These are phyloP conservation scores for Drosophila gaucha DNA, from an alignment of 2,888 invertebrate genomes.

Conservation along the genomic window DNA sequence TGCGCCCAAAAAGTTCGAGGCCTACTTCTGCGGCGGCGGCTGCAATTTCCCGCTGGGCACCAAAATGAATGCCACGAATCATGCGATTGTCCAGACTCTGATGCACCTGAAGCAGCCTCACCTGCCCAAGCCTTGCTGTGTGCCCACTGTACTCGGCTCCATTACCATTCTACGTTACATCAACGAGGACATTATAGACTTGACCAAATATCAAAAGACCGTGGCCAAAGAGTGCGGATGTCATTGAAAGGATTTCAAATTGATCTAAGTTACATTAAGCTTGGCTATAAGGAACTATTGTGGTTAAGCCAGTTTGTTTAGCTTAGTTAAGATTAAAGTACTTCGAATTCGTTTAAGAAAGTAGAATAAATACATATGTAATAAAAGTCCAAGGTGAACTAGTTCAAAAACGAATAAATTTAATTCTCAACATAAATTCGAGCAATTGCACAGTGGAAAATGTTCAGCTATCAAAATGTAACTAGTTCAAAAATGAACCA, in stretches of 20 bases:
- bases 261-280: not conserved
- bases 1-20: constrained; percentile 96
- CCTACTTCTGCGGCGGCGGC: constrained; percentile 96
- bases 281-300: not conserved
- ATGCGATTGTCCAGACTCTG: constrained; percentile 96
- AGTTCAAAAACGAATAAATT: too few species aligned
- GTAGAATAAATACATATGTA: too few species aligned
- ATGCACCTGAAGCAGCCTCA: constrained; percentile 93
- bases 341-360: not conserved
- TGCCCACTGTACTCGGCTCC: constrained; percentile 93
- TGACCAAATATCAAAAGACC: constrained; percentile 98
- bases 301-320: not conserved
- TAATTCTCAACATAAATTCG: too few species aligned
- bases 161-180: constrained; percentile 96
- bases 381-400: too few species aligned
- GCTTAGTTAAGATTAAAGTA: not conserved
- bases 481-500: too few species aligned
- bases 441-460: too few species aligned
- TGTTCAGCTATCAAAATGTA: too few species aligned
- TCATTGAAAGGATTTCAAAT: constrained; percentile 86
- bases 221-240: constrained; percentile 98
- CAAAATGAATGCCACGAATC: constrained; percentile 97
- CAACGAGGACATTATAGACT: constrained; percentile 94
- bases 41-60: constrained; percentile 96
- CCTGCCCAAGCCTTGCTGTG: constrained; percentile 96